These are phyloP conservation scores for Triplophysa rosa DNA, from an alignment of 2,113 vertebrate species.

Conservation along the genomic window DNA sequence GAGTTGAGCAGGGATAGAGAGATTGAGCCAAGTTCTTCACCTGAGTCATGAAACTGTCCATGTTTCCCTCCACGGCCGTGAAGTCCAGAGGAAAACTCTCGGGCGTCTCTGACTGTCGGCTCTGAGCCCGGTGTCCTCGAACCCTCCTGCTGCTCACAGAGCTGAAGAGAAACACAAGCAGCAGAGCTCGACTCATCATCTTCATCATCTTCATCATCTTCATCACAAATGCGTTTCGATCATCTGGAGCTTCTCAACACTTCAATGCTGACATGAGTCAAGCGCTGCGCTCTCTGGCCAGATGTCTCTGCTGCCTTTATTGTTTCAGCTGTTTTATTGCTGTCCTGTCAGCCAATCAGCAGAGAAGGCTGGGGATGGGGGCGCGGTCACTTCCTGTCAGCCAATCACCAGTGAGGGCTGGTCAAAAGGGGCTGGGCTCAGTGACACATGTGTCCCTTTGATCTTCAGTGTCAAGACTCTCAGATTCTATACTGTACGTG, in stretches of 20 bases:
- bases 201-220: neutral
- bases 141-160: slow-evolving; percentile 68
- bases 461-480: neutral
- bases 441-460: slow-evolving; percentile 10
- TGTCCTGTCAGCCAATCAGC: slow-evolving; percentile 65
- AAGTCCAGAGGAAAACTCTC: slow-evolving; percentile 96
- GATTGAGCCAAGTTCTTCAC: slow-evolving; percentile 94
- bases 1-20: slow-evolving; percentile 89
- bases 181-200: slow-evolving; percentile 9
- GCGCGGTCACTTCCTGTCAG: slow-evolving; percentile 45
- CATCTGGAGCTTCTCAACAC: neutral
- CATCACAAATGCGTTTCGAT: neutral
- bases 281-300: no score
- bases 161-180: slow-evolving; percentile 7
- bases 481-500: no score
- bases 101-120: slow-evolving; percentile 74
- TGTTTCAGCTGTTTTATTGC: slow-evolving; percentile 62
- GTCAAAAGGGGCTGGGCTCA: neutral
- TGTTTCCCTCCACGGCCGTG: slow-evolving; percentile 93
- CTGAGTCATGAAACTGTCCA: slow-evolving; percentile 94
- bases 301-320: slow-evolving; percentile 48
- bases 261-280: no score
- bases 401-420: slow-evolving; percentile 14
- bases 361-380: slow-evolving; percentile 59
- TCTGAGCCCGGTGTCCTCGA: slow-evolving; percentile 80